These are phyloP conservation scores for Aphelenchoides avenae DNA, from an alignment of 1,140 invertebrate species.

Conservation along the genomic window DNA sequence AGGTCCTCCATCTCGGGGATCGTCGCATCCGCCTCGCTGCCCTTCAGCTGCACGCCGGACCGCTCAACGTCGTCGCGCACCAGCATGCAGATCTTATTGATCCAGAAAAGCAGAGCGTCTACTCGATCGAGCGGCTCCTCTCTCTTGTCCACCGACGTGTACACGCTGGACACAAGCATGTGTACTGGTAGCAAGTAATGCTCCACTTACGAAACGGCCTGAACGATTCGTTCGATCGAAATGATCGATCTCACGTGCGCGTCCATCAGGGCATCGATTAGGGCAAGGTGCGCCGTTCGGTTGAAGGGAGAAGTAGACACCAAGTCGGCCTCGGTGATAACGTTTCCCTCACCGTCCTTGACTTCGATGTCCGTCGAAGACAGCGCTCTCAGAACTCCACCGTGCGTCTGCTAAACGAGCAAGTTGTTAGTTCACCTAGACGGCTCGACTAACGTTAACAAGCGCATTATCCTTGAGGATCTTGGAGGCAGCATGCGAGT, in stretches of 20 bases:
- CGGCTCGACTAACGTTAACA: slow-evolving; percentile 72
- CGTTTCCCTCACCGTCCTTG: slow-evolving; percentile 74
- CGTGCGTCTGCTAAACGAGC: slow-evolving; percentile 66
- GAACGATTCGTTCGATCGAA: slow-evolving; percentile 77
- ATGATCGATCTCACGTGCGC: slow-evolving; percentile 88
- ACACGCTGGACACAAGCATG: slow-evolving; percentile 56
- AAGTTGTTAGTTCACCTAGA: slow-evolving; percentile 8
- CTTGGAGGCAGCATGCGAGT: slow-evolving; percentile 87
- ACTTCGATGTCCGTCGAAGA: slow-evolving; percentile 84
- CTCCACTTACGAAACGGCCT: slow-evolving; percentile 69
- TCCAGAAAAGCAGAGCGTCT: slow-evolving; percentile 70
- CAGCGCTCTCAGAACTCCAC: slow-evolving; percentile 76
- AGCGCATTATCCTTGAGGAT: slow-evolving; percentile 94
- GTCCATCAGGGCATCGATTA: slow-evolving; percentile 93
- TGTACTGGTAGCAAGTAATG: background rate
- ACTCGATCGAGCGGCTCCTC: slow-evolving; percentile 72
- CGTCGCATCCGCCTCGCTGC: slow-evolving; percentile 34
- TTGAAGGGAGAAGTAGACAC: slow-evolving; percentile 89
- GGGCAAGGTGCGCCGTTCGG: slow-evolving; percentile 88
- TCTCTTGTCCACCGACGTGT: slow-evolving; percentile 62
- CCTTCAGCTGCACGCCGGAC: slow-evolving; percentile 24
- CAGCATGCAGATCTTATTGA: slow-evolving; percentile 57
- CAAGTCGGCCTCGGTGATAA: slow-evolving; percentile 88
- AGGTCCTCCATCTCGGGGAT: slow-evolving; percentile 65
- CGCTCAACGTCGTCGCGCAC: slow-evolving; percentile 56